A percentile compares a stretch with the other conserved stretches of the same genome.
Conservation (phyloP, 2,113 vertebrate genomes). For the Chroicocephalus ridibundus region DNA sequence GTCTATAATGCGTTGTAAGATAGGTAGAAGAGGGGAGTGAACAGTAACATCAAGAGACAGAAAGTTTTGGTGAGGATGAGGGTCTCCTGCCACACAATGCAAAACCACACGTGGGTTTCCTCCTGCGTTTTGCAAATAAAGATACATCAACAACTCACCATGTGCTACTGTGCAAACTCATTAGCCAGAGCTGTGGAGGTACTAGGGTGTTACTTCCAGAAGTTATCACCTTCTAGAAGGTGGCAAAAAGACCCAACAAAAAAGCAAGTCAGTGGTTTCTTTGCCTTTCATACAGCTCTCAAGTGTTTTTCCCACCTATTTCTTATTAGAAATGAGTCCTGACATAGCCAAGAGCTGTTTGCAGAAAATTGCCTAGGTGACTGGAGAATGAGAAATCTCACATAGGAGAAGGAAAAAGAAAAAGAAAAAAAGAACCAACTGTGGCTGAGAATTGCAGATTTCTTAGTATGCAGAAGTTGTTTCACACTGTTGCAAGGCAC, state of each 20-base stretch:
- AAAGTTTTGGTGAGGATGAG: not conserved
- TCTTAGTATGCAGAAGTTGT: not conserved
- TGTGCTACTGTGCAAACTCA: not conserved
- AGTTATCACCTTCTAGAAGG: not conserved
- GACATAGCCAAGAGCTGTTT: not conserved
- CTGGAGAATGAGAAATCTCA: slow-evolving; percentile 7
- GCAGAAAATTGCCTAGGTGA: not conserved
- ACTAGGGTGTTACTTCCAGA: not conserved
- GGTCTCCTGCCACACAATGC: not conserved
- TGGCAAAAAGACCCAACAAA: not conserved
- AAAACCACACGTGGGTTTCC: not conserved
- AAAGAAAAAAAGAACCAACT: not conserved
- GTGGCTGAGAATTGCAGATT: not conserved
- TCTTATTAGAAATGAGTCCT: not conserved
- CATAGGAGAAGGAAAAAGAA: not conserved
- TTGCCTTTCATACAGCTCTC: not conserved
- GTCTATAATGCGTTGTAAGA: not conserved
- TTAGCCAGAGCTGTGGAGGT: not conserved
- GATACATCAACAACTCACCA: not conserved
- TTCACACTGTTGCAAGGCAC: not conserved
- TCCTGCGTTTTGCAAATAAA: not conserved
- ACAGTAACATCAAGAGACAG: not conserved
- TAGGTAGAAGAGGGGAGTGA: not conserved
- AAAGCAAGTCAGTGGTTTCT: not conserved
- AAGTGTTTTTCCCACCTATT: not conserved